Conservation (phyloP, 2,888 invertebrate species). For the Synanthedon andrenaeformis region DNA sequence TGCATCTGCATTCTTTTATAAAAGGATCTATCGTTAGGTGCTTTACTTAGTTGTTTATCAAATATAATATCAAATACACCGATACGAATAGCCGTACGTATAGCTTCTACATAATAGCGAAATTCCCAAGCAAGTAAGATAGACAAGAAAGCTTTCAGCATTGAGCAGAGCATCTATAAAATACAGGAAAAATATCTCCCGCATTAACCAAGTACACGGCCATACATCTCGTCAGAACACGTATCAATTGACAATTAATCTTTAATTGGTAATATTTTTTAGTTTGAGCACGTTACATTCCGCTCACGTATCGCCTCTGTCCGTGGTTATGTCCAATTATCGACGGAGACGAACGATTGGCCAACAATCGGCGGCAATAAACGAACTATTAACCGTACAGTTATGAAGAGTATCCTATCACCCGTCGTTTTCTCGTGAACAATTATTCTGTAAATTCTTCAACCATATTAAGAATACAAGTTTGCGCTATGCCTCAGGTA, state of each 20-base stretch:
- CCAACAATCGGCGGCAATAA: not conserved
- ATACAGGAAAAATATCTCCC: not conserved
- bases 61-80: too few relatives aligned
- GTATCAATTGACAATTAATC: not conserved
- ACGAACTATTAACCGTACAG: conserved; percentile 12
- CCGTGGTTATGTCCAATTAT: conserved; percentile 13
- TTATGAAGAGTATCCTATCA: conserved; percentile 36
- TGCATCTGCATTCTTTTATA: too few relatives aligned
- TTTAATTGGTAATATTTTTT: not conserved
- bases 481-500: too few relatives aligned
- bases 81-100: too few relatives aligned
- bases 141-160: too few relatives aligned
- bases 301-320: not conserved
- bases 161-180: not conserved
- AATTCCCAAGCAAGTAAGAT: too few relatives aligned
- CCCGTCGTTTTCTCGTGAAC: conserved; percentile 43
- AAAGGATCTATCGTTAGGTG: too few relatives aligned
- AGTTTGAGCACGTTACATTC: not conserved
- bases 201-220: not conserved
- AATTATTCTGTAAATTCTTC: conserved; percentile 21
- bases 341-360: not conserved
- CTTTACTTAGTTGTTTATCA: too few relatives aligned
- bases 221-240: not conserved
- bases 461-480: not conserved
- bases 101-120: too few relatives aligned